Evolutionary conservation across 2,888 invertebrate species (phyloP).

Genomic region (Xestia ashworthii): DNA sequence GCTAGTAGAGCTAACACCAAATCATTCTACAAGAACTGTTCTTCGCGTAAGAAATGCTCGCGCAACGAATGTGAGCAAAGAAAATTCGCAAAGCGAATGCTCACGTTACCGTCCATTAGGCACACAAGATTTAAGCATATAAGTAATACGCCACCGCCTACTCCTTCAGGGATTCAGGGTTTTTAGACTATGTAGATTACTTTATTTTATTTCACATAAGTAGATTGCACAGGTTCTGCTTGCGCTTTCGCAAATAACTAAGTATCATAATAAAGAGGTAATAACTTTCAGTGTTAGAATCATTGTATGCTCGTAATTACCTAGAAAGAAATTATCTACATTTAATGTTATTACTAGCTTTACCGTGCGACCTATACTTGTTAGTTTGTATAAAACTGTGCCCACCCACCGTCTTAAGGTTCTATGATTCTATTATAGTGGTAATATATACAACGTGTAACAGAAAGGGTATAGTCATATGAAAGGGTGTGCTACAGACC

Average conservation of each 20-base stretch:
- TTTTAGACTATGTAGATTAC: background rate
- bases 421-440: background rate
- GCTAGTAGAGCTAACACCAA: background rate
- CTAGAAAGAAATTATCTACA: background rate
- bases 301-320: slow-evolving; percentile 3
- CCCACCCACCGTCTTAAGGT: background rate
- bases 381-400: background rate
- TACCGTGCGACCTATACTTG: background rate
- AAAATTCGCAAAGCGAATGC: background rate
- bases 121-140: background rate
- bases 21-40: background rate
- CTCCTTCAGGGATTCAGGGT: too few species aligned
- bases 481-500: too few species aligned
- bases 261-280: slow-evolving; percentile 11
- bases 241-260: slow-evolving; percentile 24
- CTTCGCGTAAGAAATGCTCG: background rate
- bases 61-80: background rate
- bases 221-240: too few species aligned
- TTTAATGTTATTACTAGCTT: slow-evolving; percentile 1
- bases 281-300: slow-evolving; percentile 46
- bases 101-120: background rate
- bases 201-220: too few species aligned
- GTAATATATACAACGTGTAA: background rate
- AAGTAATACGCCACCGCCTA: too few species aligned
- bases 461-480: too few species aligned